Conservation (phyloP, 2,888 invertebrate species). For the Oasisia sp. region DNA sequence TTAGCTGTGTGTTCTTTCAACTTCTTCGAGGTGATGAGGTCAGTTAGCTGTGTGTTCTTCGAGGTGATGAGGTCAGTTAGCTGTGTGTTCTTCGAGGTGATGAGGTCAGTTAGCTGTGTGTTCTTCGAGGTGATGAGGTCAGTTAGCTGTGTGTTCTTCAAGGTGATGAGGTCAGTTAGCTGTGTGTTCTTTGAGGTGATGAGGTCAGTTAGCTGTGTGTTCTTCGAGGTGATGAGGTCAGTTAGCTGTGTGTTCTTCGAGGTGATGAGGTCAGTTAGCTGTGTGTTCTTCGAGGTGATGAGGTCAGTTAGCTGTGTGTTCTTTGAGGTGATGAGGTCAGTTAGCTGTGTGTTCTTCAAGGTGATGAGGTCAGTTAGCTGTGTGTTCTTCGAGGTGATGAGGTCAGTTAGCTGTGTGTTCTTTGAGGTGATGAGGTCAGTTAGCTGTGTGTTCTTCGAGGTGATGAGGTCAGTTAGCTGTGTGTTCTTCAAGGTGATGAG, state of each 20-base stretch:
- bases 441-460: conserved; percentile 78
- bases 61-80: conserved; percentile 76
- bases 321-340: too few relatives aligned
- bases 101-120: conserved; percentile 67
- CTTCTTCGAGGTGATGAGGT: too few relatives aligned
- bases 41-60: conserved; percentile 75
- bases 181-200: conserved; percentile 78
- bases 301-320: conserved; percentile 65
- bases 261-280: conserved; percentile 74
- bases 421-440: conserved; percentile 76
- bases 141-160: conserved; percentile 71
- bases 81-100: conserved; percentile 77
- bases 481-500: too few relatives aligned
- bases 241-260: conserved; percentile 78
- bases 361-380: conserved; percentile 75
- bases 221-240: too few relatives aligned
- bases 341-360: conserved; percentile 76
- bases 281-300: conserved; percentile 77
- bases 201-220: conserved; percentile 65
- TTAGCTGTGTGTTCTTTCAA: too few relatives aligned
- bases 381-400: conserved; percentile 76
- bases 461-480: conserved; percentile 69
- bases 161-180: conserved; percentile 74
- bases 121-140: too few relatives aligned
- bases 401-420: conserved; percentile 76